phyloP scores from a whole-genome alignment of 1,140 invertebrate species.

The Pseudomyrmex pallidus region DNA sequence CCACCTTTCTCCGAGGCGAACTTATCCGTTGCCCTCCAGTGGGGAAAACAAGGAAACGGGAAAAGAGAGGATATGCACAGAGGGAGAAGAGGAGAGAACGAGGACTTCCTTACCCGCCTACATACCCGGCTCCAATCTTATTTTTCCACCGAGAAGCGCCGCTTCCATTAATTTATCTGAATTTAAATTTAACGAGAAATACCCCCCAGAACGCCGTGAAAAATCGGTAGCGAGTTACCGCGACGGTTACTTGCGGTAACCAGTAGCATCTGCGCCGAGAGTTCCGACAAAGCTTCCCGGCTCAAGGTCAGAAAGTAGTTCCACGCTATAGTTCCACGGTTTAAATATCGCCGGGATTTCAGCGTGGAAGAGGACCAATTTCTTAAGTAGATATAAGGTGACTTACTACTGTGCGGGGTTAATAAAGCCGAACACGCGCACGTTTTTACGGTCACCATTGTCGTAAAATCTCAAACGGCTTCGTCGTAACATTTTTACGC shows the following conservation, averaged over 20 bases:
- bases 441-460: conserved; percentile 8
- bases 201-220: conserved; percentile 10
- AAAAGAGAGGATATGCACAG: background rate
- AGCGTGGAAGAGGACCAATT: conserved; percentile 40
- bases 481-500: conserved; percentile 21
- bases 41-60: background rate
- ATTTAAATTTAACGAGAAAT: conserved; percentile 78
- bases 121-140: conserved; percentile 68
- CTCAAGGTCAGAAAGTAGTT: conserved; percentile 57
- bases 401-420: conserved; percentile 35
- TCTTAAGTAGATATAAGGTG: conserved; percentile 52
- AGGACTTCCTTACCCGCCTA: conserved; percentile 58
- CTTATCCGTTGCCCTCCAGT: conserved; percentile 31
- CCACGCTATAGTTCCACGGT: background rate
- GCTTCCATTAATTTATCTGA: conserved; percentile 74
- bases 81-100: background rate
- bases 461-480: conserved; percentile 18
- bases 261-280: conserved; percentile 51
- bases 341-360: conserved; percentile 60
- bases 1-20: conserved; percentile 40
- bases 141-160: conserved; percentile 71
- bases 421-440: background rate
- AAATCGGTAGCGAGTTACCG: conserved; percentile 53
- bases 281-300: conserved; percentile 4
- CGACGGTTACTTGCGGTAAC: conserved; percentile 51